Conservation (phyloP, 2,888 invertebrate species). For the Leptopilina syphax region DNA sequence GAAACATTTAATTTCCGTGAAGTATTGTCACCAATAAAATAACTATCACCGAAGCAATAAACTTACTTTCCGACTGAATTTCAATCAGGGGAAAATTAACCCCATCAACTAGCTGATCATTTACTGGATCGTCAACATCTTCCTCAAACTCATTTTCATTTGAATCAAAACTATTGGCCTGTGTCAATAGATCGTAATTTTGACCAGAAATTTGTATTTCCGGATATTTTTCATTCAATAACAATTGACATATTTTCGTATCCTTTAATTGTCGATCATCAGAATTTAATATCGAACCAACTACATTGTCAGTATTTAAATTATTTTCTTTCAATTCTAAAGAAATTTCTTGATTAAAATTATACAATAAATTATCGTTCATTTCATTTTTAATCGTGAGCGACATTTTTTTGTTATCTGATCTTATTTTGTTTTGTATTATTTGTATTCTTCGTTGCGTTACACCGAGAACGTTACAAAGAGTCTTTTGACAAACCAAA, state of each 20-base stretch:
- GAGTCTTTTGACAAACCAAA: slow-evolving; percentile 9
- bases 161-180: not conserved
- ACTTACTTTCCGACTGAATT: not conserved
- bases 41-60: not conserved
- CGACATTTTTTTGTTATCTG: not conserved
- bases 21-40: not conserved
- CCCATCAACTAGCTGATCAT: not conserved
- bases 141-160: not conserved
- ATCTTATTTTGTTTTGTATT: slow-evolving; percentile 29
- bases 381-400: not conserved
- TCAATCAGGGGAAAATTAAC: not conserved
- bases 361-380: not conserved
- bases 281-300: not conserved
- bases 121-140: slow-evolving; percentile 17
- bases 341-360: slow-evolving; percentile 3
- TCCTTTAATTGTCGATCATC: not conserved
- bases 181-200: not conserved
- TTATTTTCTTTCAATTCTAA: not conserved
- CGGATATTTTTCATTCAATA: not conserved
- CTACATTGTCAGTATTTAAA: not conserved
- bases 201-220: not conserved
- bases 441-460: not conserved
- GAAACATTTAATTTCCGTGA: not conserved
- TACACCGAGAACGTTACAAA: slow-evolving; percentile 24
- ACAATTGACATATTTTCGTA: not conserved